Base-by-base conservation (phyloP, 2,113 vertebrate genomes). In the Epinephelus moara region DNA sequence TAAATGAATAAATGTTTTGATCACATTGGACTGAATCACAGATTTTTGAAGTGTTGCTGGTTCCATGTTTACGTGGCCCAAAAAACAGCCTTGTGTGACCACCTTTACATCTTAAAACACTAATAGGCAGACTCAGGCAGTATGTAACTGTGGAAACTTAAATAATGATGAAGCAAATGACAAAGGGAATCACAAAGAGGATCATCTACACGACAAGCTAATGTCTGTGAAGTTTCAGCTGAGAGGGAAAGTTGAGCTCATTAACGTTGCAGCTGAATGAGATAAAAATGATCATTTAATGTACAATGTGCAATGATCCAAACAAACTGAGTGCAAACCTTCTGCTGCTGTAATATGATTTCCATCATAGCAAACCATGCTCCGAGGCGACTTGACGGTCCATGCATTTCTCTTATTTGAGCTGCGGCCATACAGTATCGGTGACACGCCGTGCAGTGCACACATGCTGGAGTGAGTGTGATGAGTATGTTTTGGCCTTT, bases 251-350 rank as follows among this genome's bases (percentile, higher is more conserved):
- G 42, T 59, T 74, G 15, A 70, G 42, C 55, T 61, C 63, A 85
- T 82, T 85, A 89, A 52, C 4, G 11, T 62, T 61, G 40, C 56
- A 49, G 71, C 33, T 76, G 73, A 84, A 88, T 78, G 70, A 86
- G 70, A 78, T 30, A 70, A 84, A 91, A 89, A 91, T 67, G 57
- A 89, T 78, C 6, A 59, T 80, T 80, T 84, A 82, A 90, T 88
- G 88, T 86, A 10, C 0, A 45, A 45, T 45, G 62, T 14, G 76
- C 82, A 71, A 92, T 80, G 84, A 89, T 78, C 86, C 80, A 85
- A 71, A 86, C 72, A 81, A 45, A 37, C 25, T 13, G 19, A 85
- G 52, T 15, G 72, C 37, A 71, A 84, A 56, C 79, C 56, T 74
- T 70, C 42, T 15, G 62, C 53, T 72, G 27, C 57, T 59, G 60